Conservation (phyloP, 2,797 vertebrate genomes). For the Propithecus perrieri region DNA sequence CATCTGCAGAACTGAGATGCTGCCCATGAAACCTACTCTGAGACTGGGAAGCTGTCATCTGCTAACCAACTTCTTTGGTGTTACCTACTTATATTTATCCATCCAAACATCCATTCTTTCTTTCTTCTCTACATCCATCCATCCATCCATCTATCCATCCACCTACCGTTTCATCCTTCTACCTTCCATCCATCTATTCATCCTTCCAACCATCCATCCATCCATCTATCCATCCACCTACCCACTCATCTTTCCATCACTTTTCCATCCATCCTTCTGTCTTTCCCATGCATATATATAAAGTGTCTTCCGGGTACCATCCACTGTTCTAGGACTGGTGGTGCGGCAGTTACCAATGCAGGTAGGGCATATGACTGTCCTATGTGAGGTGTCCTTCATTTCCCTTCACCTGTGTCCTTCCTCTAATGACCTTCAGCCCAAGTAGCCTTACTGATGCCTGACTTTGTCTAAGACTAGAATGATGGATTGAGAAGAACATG, state of each 20-base stretch:
- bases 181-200: neutral
- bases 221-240: no score
- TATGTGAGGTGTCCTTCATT: accelerated
- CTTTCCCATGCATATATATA: neutral
- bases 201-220: neutral
- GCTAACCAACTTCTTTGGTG: neutral
- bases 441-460: neutral
- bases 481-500: neutral
- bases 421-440: neutral
- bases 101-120: neutral
- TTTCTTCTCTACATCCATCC: neutral
- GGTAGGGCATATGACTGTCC: neutral
- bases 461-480: neutral
- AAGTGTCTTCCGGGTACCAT: neutral
- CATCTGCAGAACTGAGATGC: neutral
- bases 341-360: neutral
- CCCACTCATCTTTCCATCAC: neutral
- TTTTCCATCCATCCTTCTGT: no score
- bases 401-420: neutral
- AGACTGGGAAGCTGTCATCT: neutral
- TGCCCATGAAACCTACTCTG: neutral
- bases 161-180: neutral
- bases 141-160: neutral
- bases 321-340: neutral
- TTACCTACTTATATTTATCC: neutral